phyloP scores from a whole-genome alignment of 2,113 vertebrate species.

The Ia io region DNA sequence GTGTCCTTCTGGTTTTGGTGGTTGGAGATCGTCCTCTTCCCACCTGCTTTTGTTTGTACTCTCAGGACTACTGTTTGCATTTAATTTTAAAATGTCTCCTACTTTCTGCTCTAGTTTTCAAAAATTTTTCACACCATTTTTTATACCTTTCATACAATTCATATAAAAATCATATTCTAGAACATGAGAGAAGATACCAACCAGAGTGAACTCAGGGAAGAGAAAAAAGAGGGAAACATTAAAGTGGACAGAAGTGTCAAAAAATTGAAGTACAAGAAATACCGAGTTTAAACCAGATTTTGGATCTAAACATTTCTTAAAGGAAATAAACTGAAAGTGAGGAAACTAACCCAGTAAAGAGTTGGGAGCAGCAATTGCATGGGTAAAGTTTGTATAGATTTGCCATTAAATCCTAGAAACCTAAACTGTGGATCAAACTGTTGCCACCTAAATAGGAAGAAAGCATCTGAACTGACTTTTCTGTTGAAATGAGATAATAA shows the following conservation, averaged over 20 bases:
- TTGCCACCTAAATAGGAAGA: background rate
- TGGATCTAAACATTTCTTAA: background rate
- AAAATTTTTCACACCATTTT: background rate
- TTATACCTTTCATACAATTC: background rate
- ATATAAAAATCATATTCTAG: background rate
- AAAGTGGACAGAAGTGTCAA: background rate
- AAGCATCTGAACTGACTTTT: background rate
- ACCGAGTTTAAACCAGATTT: background rate
- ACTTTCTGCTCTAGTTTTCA: background rate
- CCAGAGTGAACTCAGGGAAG: background rate
- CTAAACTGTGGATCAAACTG: background rate
- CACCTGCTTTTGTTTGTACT: conserved; percentile 52
- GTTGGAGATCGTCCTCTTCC: background rate
- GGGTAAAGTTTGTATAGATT: background rate
- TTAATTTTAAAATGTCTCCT: conserved; percentile 62
- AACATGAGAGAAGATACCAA: background rate
- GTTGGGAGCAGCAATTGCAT: background rate
- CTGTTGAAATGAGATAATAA: background rate
- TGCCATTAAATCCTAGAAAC: background rate
- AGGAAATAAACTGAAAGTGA: background rate
- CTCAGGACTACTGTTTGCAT: conserved; percentile 50
- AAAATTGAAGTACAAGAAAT: background rate
- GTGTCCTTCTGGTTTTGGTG: background rate
- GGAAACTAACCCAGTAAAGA: background rate
- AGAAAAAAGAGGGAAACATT: background rate